These are phyloP conservation scores for Buphagus erythrorhynchus DNA, from an alignment of 2,797 vertebrate genomes.

Conservation along the genomic window DNA sequence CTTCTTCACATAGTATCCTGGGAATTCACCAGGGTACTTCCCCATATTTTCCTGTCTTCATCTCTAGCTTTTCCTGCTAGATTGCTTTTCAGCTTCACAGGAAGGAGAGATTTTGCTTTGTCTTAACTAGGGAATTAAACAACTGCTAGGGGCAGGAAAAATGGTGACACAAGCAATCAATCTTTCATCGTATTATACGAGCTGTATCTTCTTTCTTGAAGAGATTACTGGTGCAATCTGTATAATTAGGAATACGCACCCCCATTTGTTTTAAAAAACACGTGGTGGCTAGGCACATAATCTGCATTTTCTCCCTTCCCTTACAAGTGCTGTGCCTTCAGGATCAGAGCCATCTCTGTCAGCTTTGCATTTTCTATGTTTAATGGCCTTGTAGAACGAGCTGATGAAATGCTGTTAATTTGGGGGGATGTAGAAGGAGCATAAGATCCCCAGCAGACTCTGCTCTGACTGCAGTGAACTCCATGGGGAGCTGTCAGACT, in stretches of 20 bases:
- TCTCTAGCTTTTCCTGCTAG: background rate
- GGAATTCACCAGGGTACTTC: background rate
- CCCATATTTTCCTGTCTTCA: background rate
- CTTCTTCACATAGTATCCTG: background rate
- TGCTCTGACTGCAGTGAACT: background rate
- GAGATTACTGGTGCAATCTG: background rate
- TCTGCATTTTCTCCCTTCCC: background rate
- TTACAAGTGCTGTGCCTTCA: background rate
- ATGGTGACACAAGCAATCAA: background rate
- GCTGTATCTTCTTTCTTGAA: background rate
- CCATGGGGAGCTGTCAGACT: background rate
- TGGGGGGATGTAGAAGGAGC: background rate
- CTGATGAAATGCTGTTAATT: background rate
- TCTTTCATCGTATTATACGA: background rate
- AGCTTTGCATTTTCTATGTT: background rate
- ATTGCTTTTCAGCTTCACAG: background rate
- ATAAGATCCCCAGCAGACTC: background rate
- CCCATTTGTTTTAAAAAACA: fast-evolving
- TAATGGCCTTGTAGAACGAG: background rate
- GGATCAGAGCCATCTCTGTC: background rate
- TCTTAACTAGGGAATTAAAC: background rate
- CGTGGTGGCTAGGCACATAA: background rate
- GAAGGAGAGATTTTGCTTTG: background rate
- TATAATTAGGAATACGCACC: background rate
- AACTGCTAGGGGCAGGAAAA: background rate